Percentiles rank a stretch among this genome's conserved stretches.
Conservation (phyloP, 1,140 invertebrate species). For the Zeugodacus cucurbitae region DNA sequence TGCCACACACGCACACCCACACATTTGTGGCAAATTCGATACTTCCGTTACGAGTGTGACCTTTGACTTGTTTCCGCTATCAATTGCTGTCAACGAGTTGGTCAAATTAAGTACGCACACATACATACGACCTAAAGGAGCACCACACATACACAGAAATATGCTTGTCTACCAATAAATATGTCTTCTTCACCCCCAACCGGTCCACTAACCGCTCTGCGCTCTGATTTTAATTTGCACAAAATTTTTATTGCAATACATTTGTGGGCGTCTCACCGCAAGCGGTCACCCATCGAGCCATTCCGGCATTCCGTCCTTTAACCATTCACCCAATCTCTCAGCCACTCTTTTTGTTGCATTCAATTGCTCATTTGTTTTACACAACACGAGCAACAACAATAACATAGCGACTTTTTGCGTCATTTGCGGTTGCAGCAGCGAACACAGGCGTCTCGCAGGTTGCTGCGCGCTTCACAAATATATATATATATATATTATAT, state of each 20-base stretch:
- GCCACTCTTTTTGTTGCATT: not conserved
- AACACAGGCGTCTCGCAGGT: not conserved
- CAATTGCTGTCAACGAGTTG: not conserved
- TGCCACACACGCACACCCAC: not conserved
- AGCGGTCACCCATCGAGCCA: not conserved
- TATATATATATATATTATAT: not conserved
- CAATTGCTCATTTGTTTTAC: constrained; percentile 26
- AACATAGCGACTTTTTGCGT: not conserved
- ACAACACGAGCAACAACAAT: not conserved
- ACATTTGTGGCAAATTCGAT: not conserved
- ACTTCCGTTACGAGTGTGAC: constrained; percentile 4
- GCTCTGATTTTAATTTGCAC: not conserved
- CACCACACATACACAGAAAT: not conserved
- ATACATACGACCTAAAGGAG: not conserved
- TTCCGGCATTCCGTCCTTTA: not conserved
- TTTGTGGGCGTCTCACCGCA: constrained; percentile 16
- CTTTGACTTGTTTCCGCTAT: not conserved
- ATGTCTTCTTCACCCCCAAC: not conserved
- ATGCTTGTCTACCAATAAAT: not conserved
- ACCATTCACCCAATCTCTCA: not conserved
- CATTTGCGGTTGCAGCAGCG: constrained; percentile 24
- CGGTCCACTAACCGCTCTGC: not conserved
- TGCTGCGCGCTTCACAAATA: not conserved
- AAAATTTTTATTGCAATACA: constrained; percentile 23
- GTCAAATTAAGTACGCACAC: not conserved